These are phyloP conservation scores for Lynx canadensis DNA, from an alignment of 2,113 vertebrate genomes.

Conservation along the genomic window DNA sequence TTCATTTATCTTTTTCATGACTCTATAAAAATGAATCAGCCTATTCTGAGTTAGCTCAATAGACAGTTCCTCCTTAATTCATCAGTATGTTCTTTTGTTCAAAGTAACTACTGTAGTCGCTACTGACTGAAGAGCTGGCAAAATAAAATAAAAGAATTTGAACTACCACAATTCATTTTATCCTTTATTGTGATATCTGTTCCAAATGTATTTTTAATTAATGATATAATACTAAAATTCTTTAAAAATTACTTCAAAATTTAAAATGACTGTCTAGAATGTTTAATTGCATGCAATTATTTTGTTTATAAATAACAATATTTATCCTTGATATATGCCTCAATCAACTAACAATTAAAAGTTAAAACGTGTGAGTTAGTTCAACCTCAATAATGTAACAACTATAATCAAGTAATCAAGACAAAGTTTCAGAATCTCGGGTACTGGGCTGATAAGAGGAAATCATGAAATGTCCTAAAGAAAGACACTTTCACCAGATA, in stretches of 20 bases:
- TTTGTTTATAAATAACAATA: slow-evolving; percentile 28
- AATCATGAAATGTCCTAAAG: not conserved
- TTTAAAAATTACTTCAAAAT: slow-evolving; percentile 38
- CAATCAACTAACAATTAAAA: slow-evolving; percentile 22
- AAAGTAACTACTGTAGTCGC: not conserved
- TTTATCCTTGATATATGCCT: slow-evolving; percentile 10
- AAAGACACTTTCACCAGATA: not conserved
- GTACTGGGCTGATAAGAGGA: not conserved
- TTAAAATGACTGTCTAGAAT: slow-evolving; percentile 46
- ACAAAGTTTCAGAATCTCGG: not conserved
- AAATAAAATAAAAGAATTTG: not conserved
- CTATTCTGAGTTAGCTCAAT: slow-evolving; percentile 23
- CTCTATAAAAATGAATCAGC: not conserved
- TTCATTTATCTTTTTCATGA: slow-evolving; percentile 47
- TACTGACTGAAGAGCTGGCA: no score
- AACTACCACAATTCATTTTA: slow-evolving; percentile 24
- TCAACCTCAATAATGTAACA: slow-evolving; percentile 16
- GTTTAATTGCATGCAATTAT: not conserved
- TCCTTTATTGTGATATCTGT: slow-evolving; percentile 20
- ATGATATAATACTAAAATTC: slow-evolving; percentile 3
- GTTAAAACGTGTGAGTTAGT: not conserved
- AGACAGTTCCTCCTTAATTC: not conserved
- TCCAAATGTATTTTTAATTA: not conserved
- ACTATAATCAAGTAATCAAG: slow-evolving; percentile 20
- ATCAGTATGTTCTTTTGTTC: slow-evolving; percentile 15